Percentiles rank a stretch among this genome's conserved stretches.
Evolutionary conservation across 2,113 vertebrate genomes (phyloP).

Genomic region (Rhegmatorhina hoffmannsi): DNA sequence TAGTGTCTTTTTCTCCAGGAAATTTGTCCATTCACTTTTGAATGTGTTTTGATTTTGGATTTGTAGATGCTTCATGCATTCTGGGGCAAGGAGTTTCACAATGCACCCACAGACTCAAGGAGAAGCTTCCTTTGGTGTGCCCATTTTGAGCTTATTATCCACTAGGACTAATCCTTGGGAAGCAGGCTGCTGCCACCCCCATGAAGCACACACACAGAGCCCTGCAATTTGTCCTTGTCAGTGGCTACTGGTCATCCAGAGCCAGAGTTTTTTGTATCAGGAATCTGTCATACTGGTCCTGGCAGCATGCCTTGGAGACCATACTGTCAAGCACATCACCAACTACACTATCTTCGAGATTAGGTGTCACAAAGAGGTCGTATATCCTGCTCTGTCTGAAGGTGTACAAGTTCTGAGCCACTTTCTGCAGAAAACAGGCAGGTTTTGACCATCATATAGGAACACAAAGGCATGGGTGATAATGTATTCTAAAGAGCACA

Average conservation of each 20-base stretch:
- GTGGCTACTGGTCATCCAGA: background rate
- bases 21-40: background rate
- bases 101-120: background rate
- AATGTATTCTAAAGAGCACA: background rate
- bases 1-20: background rate
- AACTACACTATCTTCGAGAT: background rate
- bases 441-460: rapidly evolving
- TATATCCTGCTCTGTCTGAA: background rate
- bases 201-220: background rate
- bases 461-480: background rate
- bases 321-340: background rate
- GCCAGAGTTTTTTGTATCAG: background rate
- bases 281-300: background rate
- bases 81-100: background rate
- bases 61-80: background rate
- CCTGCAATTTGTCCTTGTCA: background rate
- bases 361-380: background rate
- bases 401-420: background rate
- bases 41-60: background rate
- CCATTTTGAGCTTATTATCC: background rate
- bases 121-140: background rate
- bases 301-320: background rate
- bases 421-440: background rate
- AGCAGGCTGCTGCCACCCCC: background rate
- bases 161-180: background rate